These are phyloP conservation scores for Drosophila macrospina DNA, from an alignment of 2,888 invertebrate species.

Conservation along the genomic window DNA sequence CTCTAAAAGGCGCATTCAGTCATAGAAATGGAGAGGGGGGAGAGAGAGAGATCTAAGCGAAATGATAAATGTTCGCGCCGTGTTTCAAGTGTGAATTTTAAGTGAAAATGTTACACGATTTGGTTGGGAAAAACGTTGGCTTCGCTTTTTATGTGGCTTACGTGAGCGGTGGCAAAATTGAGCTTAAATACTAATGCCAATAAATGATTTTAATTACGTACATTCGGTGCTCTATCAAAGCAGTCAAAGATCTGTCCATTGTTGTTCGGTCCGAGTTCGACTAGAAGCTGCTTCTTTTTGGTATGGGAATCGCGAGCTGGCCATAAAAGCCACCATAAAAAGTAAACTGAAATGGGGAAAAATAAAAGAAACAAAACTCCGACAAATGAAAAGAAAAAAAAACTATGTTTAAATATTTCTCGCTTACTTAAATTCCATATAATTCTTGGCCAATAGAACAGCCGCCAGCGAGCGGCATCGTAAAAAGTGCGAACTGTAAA, in stretches of 20 bases:
- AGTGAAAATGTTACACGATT: constrained; percentile 69
- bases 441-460: constrained; percentile 66
- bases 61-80: constrained; percentile 72
- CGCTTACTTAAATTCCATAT: constrained; percentile 76
- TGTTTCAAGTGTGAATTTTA: constrained; percentile 81
- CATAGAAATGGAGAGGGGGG: no score
- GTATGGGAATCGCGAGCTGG: constrained; percentile 44
- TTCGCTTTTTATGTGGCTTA: constrained; percentile 62
- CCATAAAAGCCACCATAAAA: constrained; percentile 50
- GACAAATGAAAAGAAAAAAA: constrained; percentile 37
- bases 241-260: not conserved
- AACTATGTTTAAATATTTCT: constrained; percentile 75
- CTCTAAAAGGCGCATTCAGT: constrained; percentile 64
- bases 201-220: constrained; percentile 73
- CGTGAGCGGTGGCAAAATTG: constrained; percentile 63
- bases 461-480: constrained; percentile 62
- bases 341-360: constrained; percentile 28
- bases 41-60: constrained; percentile 71
- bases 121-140: constrained; percentile 57
- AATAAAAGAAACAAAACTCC: constrained; percentile 24
- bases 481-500: constrained; percentile 80
- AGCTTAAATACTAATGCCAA: constrained; percentile 67
- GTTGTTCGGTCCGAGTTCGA: constrained; percentile 26
- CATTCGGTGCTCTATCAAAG: constrained; percentile 6
- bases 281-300: constrained; percentile 18